These are phyloP conservation scores for Bujurquina vittata DNA, from an alignment of 2,113 vertebrate genomes.

Conservation along the genomic window DNA sequence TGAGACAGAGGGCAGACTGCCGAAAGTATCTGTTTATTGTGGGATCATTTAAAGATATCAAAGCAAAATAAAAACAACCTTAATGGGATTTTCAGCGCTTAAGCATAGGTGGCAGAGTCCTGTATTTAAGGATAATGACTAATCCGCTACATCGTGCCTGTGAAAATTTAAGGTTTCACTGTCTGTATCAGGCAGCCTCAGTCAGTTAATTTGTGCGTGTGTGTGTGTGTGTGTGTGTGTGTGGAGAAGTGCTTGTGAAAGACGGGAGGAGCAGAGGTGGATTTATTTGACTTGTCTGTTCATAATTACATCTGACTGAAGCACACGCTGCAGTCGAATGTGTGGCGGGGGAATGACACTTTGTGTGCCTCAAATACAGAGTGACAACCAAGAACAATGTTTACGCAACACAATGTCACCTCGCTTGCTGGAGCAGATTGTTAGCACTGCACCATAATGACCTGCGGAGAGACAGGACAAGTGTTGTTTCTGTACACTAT, in stretches of 20 bases:
- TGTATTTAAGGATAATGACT: conserved; percentile 80
- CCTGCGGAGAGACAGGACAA: conserved; percentile 43
- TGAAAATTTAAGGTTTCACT: conserved; percentile 65
- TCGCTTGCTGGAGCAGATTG: conserved; percentile 32
- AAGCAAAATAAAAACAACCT: conserved; percentile 65
- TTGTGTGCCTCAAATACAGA: conserved; percentile 37
- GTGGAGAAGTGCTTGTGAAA: conserved; percentile 16
- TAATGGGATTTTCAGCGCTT: conserved; percentile 67
- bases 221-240: background rate
- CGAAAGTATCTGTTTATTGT: conserved; percentile 43
- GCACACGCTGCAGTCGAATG: background rate
- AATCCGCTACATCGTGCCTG: conserved; percentile 66
- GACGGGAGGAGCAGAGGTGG: conserved; percentile 6
- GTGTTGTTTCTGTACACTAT: conserved; percentile 45
- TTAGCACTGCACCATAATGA: conserved; percentile 57
- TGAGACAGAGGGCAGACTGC: conserved; percentile 30
- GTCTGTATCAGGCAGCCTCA: conserved; percentile 57
- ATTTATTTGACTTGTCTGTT: conserved; percentile 37
- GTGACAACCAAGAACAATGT: conserved; percentile 53
- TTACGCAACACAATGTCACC: conserved; percentile 50
- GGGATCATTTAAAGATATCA: conserved; percentile 68
- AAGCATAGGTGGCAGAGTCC: conserved; percentile 71
- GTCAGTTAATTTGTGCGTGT: conserved; percentile 47
- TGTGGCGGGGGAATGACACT: background rate
- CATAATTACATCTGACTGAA: conserved; percentile 36